Evolutionary conservation across 2,113 vertebrate genomes (phyloP), one percentile per base, ranked within the genome.

Genomic region (Lathamus discolor): DNA sequence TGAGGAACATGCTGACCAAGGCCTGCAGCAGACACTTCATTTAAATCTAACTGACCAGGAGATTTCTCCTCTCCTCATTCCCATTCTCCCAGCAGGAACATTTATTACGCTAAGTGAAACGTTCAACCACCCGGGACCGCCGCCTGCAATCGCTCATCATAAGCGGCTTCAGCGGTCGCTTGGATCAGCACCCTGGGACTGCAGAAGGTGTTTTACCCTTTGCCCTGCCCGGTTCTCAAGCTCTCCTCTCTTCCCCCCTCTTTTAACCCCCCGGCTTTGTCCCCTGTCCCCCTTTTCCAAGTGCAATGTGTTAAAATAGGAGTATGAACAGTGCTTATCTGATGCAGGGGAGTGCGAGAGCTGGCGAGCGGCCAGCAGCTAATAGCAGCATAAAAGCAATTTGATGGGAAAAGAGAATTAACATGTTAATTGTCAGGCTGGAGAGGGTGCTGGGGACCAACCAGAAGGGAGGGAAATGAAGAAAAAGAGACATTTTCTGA

Each of bases 351-450:
- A 92, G 95, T 46, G 86, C 1, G n/a, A 74, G 89, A 88, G 48
- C 90, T 97, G 97, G 97, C 94, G 16, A 69, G 49, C 61, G 52
- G 96, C 97, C 97, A 95, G 94, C 37, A 87, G 78, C 79, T 96
- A 97, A 98, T 95, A 88, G 94, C 91, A 70, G 79, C 84, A 86
- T 92, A 96, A 96, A 96, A 97, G 97, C 95, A 81, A 88, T 96
- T 91, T 92, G 92, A 86, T 91, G 91, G 2, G 14, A 22, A 48
- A 52, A 44, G 41, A 68, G 64, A 83, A 62, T 76, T 97, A 96
- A 91, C 96, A 94, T 96, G 90, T 62, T 97, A 96, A 96, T 97
- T 96, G 95, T 80, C 90, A 86, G 95, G 90, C 90, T 94, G 95
- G 83, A 96, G 86, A 95, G 89, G 74, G 95, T 95, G 92, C 86